phyloP scores from a whole-genome alignment of 2,797 vertebrate species.

The Bucorvus abyssinicus region DNA sequence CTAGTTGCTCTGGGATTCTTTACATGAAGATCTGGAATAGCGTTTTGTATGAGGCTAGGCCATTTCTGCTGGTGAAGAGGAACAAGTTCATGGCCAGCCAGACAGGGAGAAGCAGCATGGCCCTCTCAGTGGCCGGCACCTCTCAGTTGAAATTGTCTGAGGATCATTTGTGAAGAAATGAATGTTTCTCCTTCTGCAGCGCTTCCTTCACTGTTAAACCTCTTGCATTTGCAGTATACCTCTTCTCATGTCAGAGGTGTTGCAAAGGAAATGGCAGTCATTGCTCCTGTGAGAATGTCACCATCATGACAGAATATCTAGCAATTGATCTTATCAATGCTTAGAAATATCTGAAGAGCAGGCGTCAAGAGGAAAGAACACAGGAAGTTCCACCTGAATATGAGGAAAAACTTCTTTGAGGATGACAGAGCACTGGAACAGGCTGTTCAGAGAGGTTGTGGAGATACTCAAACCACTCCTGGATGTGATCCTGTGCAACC shows the following conservation, averaged over 20 bases:
- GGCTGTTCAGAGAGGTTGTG: too few relatives aligned
- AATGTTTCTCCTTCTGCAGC: not conserved
- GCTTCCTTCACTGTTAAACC: not conserved
- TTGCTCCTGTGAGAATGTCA: accelerated
- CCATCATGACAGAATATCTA: not conserved
- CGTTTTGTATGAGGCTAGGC: not conserved
- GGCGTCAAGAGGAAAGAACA: too few relatives aligned
- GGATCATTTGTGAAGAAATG: not conserved
- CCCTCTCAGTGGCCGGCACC: not conserved
- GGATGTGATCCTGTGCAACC: too few relatives aligned
- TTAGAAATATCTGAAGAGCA: too few relatives aligned
- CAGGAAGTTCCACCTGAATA: too few relatives aligned
- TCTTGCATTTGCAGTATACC: not conserved
- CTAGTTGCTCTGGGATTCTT: not conserved
- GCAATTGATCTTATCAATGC: not conserved
- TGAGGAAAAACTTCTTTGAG: too few relatives aligned
- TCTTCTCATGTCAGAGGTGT: not conserved
- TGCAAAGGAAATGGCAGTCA: not conserved
- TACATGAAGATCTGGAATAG: not conserved
- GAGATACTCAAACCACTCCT: too few relatives aligned
- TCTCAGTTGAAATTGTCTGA: not conserved
- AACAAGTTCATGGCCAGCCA: not conserved
- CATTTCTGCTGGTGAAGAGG: not conserved
- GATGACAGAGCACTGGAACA: too few relatives aligned
- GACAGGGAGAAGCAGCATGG: not conserved